Base-by-base conservation (phyloP, 2,797 vertebrate species). In the Ambastaia sidthimunki region DNA sequence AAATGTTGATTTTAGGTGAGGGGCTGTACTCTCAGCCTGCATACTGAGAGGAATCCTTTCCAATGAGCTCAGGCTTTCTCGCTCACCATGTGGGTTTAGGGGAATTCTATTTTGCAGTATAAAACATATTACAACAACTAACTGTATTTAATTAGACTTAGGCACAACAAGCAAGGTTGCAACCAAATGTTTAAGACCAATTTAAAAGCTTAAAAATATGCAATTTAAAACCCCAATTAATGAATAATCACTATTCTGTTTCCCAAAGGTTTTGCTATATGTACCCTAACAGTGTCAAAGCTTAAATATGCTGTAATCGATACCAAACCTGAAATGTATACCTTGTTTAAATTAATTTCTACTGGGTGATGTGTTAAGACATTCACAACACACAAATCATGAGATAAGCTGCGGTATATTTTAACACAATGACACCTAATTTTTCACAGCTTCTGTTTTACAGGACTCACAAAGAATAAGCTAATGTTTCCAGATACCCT, bases 1-100 rank as follows among this genome's bases (percentile, higher is more conserved):
- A 76, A 78, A 71, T 73, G 50, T 73, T 66, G 78, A 73, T 73
- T 73, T 80, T 80, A 70, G 70, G 69, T 67, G 60, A 79, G 77
- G 77, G 77, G 69, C 47, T 72, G 21, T 15, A 55, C 59, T 54
- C 47, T 25, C 47, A 65, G 34, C 57, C 54, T 54, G 62, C 59
- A 37, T 66, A 50, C 25, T 25, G 55, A 62, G 66, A 50, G 19
- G 21, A 80, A 41, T 41, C 7, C 25, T 73, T 73, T 73, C 70
- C 48, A 67, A 55, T 72, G 48, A 55, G 60, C 69, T 73, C 55
- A 71, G 68, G 44, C 60, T 80, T 72, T 55, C 69, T 77, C 70
- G 54, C 59, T 71, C 34, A 18, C 44, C 68, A 71, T 69, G 44
- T 77, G 75, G 54, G 60, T 77, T 34, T 25, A 71, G 67, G 23